A percentile compares a stretch with the other conserved stretches of the same genome.
These are phyloP conservation scores for Xylota sylvarum DNA, from an alignment of 2,888 invertebrate genomes.

Conservation along the genomic window DNA sequence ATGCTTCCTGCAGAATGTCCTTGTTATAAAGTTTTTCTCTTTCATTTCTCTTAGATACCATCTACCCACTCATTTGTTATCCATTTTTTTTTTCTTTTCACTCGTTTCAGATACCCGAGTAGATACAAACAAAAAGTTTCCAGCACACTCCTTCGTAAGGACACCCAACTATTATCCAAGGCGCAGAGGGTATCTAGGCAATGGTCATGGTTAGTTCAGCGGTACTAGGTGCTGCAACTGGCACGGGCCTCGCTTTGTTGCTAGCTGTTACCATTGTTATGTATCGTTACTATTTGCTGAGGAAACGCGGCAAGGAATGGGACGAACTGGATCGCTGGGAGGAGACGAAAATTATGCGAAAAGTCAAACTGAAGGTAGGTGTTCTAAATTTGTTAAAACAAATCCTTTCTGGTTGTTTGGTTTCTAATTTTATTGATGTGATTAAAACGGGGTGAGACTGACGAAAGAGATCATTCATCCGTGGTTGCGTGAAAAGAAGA, in stretches of 20 bases:
- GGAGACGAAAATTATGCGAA: constrained; percentile 84
- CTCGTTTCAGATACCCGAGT: constrained; percentile 44
- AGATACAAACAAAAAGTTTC: constrained; percentile 10
- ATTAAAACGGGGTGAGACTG: neutral
- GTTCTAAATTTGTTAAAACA: neutral
- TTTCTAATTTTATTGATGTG: neutral
- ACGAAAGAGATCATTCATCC: neutral
- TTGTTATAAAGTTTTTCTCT: neutral
- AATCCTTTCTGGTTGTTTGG: neutral
- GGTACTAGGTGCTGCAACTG: constrained; percentile 88
- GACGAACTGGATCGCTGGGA: constrained; percentile 86
- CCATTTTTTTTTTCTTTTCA: constrained; percentile 25
- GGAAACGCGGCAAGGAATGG: constrained; percentile 88
- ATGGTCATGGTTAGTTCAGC: constrained; percentile 88
- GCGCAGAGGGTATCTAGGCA: constrained; percentile 14
- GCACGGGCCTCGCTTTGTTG: constrained; percentile 88
- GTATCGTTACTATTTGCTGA: constrained; percentile 88
- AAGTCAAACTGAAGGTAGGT: constrained; percentile 83
- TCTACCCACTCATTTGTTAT: neutral
- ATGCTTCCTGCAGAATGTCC: neutral
- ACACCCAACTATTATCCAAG: neutral
- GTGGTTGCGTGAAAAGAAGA: neutral
- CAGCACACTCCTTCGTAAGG: neutral
- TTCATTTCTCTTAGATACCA: neutral
- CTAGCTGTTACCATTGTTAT: constrained; percentile 89